Conservation (phyloP, 2,888 invertebrate species). For the Himalopsyche kuldschensis region DNA sequence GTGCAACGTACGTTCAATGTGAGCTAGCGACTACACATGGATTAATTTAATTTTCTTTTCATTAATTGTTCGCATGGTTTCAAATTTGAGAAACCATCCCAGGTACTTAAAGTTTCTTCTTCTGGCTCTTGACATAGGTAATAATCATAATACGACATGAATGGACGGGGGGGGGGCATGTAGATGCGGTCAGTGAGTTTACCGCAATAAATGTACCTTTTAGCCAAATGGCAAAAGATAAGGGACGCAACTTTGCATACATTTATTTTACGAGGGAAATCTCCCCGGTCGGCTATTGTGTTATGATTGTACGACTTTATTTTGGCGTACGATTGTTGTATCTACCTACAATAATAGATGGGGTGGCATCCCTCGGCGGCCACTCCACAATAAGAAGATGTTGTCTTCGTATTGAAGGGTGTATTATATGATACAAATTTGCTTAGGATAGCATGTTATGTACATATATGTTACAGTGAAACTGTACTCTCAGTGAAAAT, state of each 20-base stretch:
- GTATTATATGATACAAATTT: background rate
- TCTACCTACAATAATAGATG: constrained; percentile 5
- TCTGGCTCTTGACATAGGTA: background rate
- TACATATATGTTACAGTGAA: too few species aligned
- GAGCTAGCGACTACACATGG: too few species aligned
- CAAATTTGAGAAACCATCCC: background rate
- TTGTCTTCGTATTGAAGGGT: background rate
- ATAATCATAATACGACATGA: background rate
- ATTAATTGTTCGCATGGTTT: background rate
- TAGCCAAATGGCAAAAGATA: constrained; percentile 30
- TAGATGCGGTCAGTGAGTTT: background rate
- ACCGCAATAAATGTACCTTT: constrained; percentile 10
- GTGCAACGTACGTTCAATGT: too few species aligned
- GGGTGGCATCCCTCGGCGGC: background rate
- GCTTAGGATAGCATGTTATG: background rate
- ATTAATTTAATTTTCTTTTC: too few species aligned
- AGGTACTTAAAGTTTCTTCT: background rate
- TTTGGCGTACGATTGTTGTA: background rate
- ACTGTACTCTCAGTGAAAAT: too few species aligned
- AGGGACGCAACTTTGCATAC: constrained; percentile 33
- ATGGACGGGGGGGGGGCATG: background rate
- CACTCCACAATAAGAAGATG: background rate
- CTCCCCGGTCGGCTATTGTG: constrained; percentile 23
- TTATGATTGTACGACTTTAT: constrained; percentile 34
- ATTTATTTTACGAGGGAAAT: constrained; percentile 30